These are phyloP conservation scores for Semnornis frantzii DNA, from an alignment of 2,113 vertebrate genomes.

Conservation along the genomic window DNA sequence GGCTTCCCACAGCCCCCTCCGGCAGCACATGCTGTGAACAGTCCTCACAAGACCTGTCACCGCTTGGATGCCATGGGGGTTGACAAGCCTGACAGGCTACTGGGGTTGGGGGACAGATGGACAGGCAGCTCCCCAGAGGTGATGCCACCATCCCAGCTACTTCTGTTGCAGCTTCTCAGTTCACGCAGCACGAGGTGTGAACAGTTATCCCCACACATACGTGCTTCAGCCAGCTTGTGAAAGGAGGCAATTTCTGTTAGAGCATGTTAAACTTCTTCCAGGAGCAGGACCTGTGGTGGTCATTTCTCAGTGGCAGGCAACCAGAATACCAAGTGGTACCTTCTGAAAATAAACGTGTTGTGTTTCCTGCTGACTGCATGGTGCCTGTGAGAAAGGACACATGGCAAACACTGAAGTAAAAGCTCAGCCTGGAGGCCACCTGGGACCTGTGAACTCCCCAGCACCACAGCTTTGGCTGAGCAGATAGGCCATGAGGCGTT, in stretches of 20 bases:
- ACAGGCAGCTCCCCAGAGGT: fast-evolving
- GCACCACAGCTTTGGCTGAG: not conserved
- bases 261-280: not conserved
- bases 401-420: not conserved
- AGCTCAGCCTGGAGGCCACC: fast-evolving
- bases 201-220: not conserved
- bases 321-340: fast-evolving
- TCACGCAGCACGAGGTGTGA: fast-evolving
- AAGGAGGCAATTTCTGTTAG: not conserved
- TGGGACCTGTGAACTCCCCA: not conserved
- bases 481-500: not conserved
- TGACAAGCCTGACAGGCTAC: not conserved
- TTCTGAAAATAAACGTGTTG: fast-evolving
- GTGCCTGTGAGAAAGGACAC: not conserved
- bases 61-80: too few species aligned
- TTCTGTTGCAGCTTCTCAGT: not conserved
- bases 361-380: not conserved
- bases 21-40: fast-evolving
- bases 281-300: not conserved
- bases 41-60: not conserved
- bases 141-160: not conserved
- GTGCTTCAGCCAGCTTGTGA: not conserved
- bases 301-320: not conserved
- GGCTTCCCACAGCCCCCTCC: not conserved
- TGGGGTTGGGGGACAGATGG: not conserved